Evolutionary conservation across 2,888 invertebrate genomes (phyloP), one percentile per base, ranked within the genome.

Genomic region (Helleia helle): DNA sequence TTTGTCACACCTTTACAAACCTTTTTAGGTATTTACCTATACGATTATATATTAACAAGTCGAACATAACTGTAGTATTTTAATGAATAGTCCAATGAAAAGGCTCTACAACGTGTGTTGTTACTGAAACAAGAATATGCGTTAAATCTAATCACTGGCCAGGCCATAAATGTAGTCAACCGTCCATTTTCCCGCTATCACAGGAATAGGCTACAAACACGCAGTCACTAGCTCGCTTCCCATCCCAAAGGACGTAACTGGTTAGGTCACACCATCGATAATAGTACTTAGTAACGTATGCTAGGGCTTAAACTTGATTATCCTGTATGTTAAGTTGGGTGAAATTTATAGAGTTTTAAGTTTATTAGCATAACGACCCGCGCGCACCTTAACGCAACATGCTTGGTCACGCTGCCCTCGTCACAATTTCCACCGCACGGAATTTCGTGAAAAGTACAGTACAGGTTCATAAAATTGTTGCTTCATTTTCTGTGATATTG

Each of bases 131-230:
- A 60, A 65, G 71, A 73, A 68, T 71, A 68, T 59, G 65, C 66
- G 63, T 74, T 71, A 74, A 76, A 71, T 73, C 65, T 61, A 65
- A 67, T 65, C 67, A 69, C 70, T 64, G 64, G 68, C 67, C 64
- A 65, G 72, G 73, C 77, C 70, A 72, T 80, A 83, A 83, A 83
- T 75, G 80, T 83, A 77, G 77, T 75, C 80, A 81, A 80, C 77
- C 83, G 76, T 80, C 71, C 79, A 79, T 84, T 83, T 83, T 75
- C 74, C 71, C 65, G 66, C 75, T 80, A 79, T 81, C 80, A 71
- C 67, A 61, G 64, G 71, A 71, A 70, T 70, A 66, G 65, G 60
- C 71, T 55, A 60, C 60, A 59, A 62, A 76, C 83, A 83, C 79
- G 83, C 74, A 81, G 70, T 63, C 66, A 59, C 54, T 55, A 48